A percentile compares a stretch with the other conserved stretches of the same genome.
phyloP scores from a whole-genome alignment of 2,888 invertebrate species.

The Amblyjoppa proteus region DNA sequence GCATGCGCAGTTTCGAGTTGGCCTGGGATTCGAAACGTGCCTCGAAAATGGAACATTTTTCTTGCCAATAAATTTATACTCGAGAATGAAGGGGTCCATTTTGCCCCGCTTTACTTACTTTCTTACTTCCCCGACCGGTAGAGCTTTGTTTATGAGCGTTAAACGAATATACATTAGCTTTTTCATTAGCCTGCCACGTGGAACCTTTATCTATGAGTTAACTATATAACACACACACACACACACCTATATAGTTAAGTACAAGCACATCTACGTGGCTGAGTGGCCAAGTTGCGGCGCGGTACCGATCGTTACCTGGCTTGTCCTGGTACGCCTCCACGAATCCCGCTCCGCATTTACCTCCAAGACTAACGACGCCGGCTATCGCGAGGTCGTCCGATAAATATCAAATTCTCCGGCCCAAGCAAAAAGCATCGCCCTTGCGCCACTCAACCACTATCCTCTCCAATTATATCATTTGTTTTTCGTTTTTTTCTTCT shows the following conservation, averaged over 20 bases:
- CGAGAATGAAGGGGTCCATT: not conserved
- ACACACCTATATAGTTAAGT: not conserved
- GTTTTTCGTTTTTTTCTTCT: not conserved
- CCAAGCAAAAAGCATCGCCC: not conserved
- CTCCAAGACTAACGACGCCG: slow-evolving; percentile 50
- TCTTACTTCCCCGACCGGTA: not conserved
- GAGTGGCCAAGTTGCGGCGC: slow-evolving; percentile 50
- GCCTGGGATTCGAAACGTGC: slow-evolving; percentile 53
- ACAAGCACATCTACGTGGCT: slow-evolving; percentile 39
- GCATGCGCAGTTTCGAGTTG: slow-evolving; percentile 2
- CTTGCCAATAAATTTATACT: too few species aligned
- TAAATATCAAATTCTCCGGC: slow-evolving; percentile 41
- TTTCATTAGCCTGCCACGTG: slow-evolving; percentile 82
- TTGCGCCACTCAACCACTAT: slow-evolving; percentile 5
- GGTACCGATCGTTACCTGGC: slow-evolving; percentile 67
- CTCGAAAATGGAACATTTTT: slow-evolving; percentile 18
- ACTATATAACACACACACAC: not conserved
- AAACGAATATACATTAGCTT: slow-evolving; percentile 80
- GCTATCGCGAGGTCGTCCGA: slow-evolving; percentile 55
- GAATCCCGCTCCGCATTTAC: slow-evolving; percentile 13
- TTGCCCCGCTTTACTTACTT: not conserved
- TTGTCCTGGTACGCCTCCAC: slow-evolving; percentile 70
- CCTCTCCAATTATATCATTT: slow-evolving; percentile 21
- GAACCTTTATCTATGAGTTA: slow-evolving; percentile 71
- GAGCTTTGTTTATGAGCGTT: slow-evolving; percentile 78